Conservation (phyloP, 2,113 vertebrate species). For the Solea senegalensis region DNA sequence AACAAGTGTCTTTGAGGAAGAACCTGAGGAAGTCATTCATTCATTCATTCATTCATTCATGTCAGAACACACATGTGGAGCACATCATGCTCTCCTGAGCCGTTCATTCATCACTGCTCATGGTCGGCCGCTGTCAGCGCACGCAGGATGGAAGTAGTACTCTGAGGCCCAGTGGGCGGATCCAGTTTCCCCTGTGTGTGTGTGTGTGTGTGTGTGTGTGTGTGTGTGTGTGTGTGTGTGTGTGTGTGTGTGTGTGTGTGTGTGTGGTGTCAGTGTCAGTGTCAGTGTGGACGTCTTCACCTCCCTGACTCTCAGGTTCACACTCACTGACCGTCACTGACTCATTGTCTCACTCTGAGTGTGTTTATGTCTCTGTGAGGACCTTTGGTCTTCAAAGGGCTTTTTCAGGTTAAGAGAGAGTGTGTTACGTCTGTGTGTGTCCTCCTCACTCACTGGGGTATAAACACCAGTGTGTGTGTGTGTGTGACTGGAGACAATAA, state of each 20-base stretch:
- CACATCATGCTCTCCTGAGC: slow-evolving; percentile 53
- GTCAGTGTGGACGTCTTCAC: slow-evolving; percentile 62
- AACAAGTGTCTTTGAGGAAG: no score
- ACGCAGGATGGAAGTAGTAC: slow-evolving; percentile 69
- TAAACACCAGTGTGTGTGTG: no score
- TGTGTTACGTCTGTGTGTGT: no score
- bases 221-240: no score
- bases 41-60: background rate
- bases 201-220: background rate
- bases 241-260: background rate
- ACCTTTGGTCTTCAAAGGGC: no score
- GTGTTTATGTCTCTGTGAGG: background rate
- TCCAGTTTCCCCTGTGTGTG: slow-evolving; percentile 64
- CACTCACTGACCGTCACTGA: slow-evolving; percentile 44
- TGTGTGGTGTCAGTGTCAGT: slow-evolving; percentile 42
- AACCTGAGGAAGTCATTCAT: no score
- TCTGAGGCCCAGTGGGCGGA: slow-evolving; percentile 52
- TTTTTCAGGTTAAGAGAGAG: no score
- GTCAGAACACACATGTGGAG: slow-evolving; percentile 37
- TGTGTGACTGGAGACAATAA: no score
- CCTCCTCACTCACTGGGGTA: no score
- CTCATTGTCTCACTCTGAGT: slow-evolving; percentile 64
- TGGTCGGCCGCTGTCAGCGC: slow-evolving; percentile 71
- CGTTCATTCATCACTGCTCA: slow-evolving; percentile 68
- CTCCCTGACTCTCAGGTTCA: slow-evolving; percentile 62